Evolutionary conservation across 2,797 vertebrate genomes (phyloP), one percentile per base, ranked within the genome.

Genomic region (Rallus crepitans): DNA sequence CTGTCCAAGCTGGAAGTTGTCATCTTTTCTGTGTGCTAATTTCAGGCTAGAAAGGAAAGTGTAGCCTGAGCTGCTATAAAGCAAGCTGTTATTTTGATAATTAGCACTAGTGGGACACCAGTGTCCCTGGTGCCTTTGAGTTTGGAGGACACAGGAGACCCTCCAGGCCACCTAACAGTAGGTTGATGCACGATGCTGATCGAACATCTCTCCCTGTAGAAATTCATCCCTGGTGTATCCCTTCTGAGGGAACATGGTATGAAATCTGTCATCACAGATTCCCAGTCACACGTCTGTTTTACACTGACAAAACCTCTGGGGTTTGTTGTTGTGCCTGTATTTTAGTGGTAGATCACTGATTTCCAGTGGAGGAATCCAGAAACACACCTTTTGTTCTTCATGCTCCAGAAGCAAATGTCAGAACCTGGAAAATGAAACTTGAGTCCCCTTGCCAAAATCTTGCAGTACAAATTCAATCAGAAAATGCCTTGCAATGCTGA

Each of bases 401-500:
- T 48, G n/a, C 7, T 90, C 30, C 66, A 88, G 55, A 93, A 93
- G 60, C 63, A 91, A 78, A 59, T 64, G 42, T 33, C 59, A 63
- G 37, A 37, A 55, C 47, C 39, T 76, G 63, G 63, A 90, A 90
- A 84, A 57, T 76, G 3, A 84, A 66, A 52, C 73, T 1, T 19
- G 11, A 57, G 27, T 57, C 83, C 88, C 42, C 69, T 63, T 88
- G 45, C 30, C 28, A 61, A 53, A 78, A 60, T n/a, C 21, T 52
- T 55, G 33, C 37, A 69, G 33, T 23, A 35, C 8, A 47, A 59
- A 35, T 30, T 12, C 65, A 39, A 59, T 66, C 0, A 0, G 68
- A 69, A 92, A 63, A 45, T 1, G 1, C 87, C 52, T 83, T 1
- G 0, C 11, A 4, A 3, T 19, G 4, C 37, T 11, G 3, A 45